phyloP scores from a whole-genome alignment of 2,888 invertebrate genomes.

The Meiosimyza decipiens region DNA sequence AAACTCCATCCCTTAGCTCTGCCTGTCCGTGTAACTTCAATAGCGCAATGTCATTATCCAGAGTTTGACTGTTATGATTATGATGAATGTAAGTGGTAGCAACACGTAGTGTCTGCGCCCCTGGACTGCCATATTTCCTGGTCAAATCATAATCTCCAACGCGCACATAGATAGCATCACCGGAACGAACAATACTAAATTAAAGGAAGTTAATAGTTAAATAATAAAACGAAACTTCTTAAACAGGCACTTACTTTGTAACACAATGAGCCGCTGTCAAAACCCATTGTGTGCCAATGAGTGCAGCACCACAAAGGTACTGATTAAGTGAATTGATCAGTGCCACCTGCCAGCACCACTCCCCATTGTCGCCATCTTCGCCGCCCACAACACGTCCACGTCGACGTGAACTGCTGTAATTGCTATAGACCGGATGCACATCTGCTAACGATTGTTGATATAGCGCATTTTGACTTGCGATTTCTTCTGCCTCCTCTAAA shows the following conservation, averaged over 20 bases:
- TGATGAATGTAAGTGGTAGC: conserved; percentile 95
- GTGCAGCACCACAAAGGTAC: conserved; percentile 91
- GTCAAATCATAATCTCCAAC: conserved; percentile 94
- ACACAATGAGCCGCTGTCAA: conserved; percentile 94
- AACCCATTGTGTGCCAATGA: conserved; percentile 95
- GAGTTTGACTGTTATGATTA: conserved; percentile 93
- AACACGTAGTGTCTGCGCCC: conserved; percentile 89
- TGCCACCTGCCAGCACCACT: conserved; percentile 97
- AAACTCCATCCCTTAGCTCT: conserved; percentile 84
- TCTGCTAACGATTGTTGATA: conserved; percentile 42
- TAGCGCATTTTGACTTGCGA: background rate
- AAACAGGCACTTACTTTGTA: conserved; percentile 77
- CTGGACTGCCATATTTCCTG: conserved; percentile 89
- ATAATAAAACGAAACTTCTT: background rate
- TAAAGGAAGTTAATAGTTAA: background rate
- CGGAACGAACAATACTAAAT: conserved; percentile 87
- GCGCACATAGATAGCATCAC: conserved; percentile 92
- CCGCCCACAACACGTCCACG: conserved; percentile 82
- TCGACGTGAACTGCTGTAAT: conserved; percentile 48
- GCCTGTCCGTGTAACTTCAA: conserved; percentile 90
- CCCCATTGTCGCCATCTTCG: conserved; percentile 89
- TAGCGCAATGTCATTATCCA: conserved; percentile 94
- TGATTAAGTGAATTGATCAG: conserved; percentile 93
- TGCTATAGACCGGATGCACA: conserved; percentile 36
- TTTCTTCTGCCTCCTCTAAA: conserved; percentile 44